These are phyloP conservation scores for Oopsacas minuta DNA, from an alignment of 37 sponge, comb jelly and placozoan species.

Conservation along the genomic window DNA sequence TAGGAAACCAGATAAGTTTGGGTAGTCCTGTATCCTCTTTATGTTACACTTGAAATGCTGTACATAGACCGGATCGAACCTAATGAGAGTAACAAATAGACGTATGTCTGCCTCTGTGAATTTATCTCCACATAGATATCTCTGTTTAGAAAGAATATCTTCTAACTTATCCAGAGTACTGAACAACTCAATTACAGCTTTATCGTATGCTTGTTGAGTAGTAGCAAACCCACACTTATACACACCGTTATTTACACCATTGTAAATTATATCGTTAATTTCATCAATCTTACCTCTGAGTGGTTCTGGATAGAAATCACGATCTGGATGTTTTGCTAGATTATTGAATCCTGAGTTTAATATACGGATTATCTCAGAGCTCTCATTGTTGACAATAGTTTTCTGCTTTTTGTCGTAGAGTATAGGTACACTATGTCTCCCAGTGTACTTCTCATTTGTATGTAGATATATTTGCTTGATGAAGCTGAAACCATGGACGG, in stretches of 20 bases:
- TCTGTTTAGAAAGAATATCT: conserved; percentile 43
- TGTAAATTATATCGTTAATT: conserved; percentile 73
- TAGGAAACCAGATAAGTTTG: conserved; percentile 74
- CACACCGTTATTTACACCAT: conserved; percentile 74
- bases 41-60: conserved; percentile 92
- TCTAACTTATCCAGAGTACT: conserved; percentile 66
- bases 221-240: conserved; percentile 80
- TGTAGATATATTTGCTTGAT: conserved; percentile 56
- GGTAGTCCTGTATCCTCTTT: conserved; percentile 73
- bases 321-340: conserved; percentile 46
- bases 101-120: conserved; percentile 88
- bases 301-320: conserved; percentile 65
- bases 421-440: conserved; percentile 71
- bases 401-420: conserved; percentile 62
- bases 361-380: conserved; percentile 76
- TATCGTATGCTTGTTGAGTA: conserved; percentile 71
- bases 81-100: conserved; percentile 67
- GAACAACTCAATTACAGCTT: conserved; percentile 63
- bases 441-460: conserved; percentile 40
- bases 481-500: conserved; percentile 46
- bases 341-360: conserved; percentile 73
- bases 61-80: conserved; percentile 83
- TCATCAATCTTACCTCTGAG: conserved; percentile 59
- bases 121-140: conserved; percentile 61
- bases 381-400: conserved; percentile 76